phyloP scores from a whole-genome alignment of 53 echinoderm and acorn worm genomes.

The Zoroaster sp. region DNA sequence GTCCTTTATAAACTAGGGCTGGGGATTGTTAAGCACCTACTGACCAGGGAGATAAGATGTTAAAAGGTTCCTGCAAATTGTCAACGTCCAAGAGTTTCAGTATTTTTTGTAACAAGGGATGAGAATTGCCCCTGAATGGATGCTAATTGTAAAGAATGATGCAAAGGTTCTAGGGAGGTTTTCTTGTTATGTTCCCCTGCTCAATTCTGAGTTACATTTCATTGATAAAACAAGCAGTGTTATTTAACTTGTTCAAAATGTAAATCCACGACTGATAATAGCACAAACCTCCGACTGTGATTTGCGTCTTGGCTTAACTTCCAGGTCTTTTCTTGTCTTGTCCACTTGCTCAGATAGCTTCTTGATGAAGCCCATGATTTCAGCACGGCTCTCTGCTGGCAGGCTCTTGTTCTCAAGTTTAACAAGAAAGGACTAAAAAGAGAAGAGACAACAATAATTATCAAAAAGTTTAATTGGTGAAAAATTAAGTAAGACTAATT shows the following conservation, averaged over 20 bases:
- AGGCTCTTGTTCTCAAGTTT: conserved; percentile 85
- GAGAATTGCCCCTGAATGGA: not conserved
- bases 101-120: too few species aligned
- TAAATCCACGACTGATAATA: not conserved
- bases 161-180: not conserved
- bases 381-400: conserved; percentile 64
- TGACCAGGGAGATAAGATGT: too few species aligned
- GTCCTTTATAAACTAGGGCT: too few species aligned
- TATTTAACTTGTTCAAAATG: not conserved
- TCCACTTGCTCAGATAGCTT: conserved; percentile 75
- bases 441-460: too few species aligned
- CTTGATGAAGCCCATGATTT: conserved; percentile 86
- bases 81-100: too few species aligned
- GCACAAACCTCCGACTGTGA: conserved; percentile 39
- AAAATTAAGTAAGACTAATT: too few species aligned
- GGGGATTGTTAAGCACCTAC: too few species aligned
- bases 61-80: too few species aligned
- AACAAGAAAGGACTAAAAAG: conserved; percentile 63
- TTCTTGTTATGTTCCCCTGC: not conserved
- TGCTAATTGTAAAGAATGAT: not conserved
- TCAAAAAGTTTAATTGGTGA: too few species aligned
- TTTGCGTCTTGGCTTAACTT: conserved; percentile 54
- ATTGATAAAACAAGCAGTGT: not conserved
- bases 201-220: not conserved
- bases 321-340: conserved; percentile 80